Conservation (phyloP, 2,888 invertebrate genomes). For the Priocnemis perturbator region DNA sequence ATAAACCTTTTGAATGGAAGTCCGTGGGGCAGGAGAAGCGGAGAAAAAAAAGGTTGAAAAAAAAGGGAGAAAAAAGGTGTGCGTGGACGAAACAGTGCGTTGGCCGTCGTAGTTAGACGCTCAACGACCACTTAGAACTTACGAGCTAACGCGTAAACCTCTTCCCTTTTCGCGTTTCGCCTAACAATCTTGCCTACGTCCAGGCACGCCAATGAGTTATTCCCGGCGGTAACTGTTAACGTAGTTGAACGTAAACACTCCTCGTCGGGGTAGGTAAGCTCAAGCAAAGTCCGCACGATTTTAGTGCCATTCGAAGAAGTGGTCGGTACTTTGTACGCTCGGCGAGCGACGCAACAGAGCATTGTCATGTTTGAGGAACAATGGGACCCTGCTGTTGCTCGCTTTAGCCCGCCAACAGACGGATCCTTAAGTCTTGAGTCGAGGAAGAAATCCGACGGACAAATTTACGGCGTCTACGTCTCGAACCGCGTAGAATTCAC, state of each 20-base stretch:
- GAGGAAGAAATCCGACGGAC: too few species aligned
- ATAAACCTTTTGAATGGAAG: constrained; percentile 3
- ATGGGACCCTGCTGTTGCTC: background rate
- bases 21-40: background rate
- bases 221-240: constrained; percentile 32
- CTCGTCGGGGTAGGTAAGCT: constrained; percentile 5
- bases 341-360: too few species aligned
- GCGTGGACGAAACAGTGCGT: constrained; percentile 11
- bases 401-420: background rate
- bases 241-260: background rate
- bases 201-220: constrained; percentile 22
- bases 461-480: too few species aligned
- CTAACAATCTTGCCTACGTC: constrained; percentile 15
- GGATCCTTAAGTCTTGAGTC: too few species aligned
- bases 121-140: constrained; percentile 1
- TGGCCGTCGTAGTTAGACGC: background rate
- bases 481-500: too few species aligned
- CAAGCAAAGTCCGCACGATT: constrained; percentile 4
- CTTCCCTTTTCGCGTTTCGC: constrained; percentile 13
- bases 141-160: constrained; percentile 27
- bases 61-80: background rate
- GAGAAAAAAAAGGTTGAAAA: background rate
- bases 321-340: background rate
- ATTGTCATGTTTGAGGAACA: constrained; percentile 3
- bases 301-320: constrained; percentile 30